Base-by-base conservation (phyloP, 2,888 invertebrate species). In the Coremacera marginata region DNA sequence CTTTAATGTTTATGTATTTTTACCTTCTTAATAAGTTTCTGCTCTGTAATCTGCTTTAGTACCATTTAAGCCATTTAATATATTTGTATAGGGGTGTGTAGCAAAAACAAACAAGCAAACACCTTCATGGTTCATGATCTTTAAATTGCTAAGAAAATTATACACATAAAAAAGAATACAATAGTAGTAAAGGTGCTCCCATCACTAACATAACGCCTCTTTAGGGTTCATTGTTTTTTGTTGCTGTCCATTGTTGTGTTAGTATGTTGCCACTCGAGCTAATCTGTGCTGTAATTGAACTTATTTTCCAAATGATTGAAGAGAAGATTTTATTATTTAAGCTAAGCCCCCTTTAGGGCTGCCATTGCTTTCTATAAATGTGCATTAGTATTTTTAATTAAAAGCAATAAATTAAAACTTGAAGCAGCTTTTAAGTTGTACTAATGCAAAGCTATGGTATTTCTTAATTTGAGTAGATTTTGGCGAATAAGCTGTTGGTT, bases 231-330 rank as follows among this genome's bases (percentile, higher is more conserved):
- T 44, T 44, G 44, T 44, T 44, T 11, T 11, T 44, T 44, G 44
- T 44, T 44, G 44, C 14, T 44, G 19, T 5, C 55, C 25, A 27
- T 25, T 62, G 2, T 62, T 22, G 22, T 60, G 57, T 60, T 60
- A 1, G 11, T 31, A 31, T 31, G 31, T 31, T 31, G 25, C 63
- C 31, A 16, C 31, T 22, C 27, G 9, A 25, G 9, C 27, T 62
- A 25, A 62, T 62, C 63, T 63, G 9, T 19, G 19, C 49, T 55
- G 70, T 75, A 75, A 76, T 76, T 76, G 75, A 76, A 57, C 75
- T 52, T 76, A 76, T 76, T 76, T 70, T 76, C 75, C 60, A 62
- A 76, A 14, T 37, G 75, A 57, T 76, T 70, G 68, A 34, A 22
- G 5, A 49, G 22, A 75, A 49, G 22, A 75, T 67, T 75, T 65